Conservation (phyloP, 2,797 vertebrate genomes). For the Anisognathus igniventris region DNA sequence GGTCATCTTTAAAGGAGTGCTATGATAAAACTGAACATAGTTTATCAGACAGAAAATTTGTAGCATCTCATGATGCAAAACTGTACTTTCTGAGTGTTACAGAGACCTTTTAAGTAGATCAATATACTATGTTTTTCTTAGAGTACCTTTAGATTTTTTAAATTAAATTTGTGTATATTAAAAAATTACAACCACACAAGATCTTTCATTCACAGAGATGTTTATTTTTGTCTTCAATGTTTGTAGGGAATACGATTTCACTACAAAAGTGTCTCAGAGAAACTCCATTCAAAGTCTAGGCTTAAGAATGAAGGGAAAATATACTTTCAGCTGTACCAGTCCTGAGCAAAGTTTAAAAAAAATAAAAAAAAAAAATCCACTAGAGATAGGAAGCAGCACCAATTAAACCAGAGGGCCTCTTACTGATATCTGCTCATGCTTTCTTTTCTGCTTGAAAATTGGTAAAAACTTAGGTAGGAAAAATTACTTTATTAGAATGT, state of each 20-base stretch:
- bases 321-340: slow-evolving; percentile 67
- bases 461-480: slow-evolving; percentile 34
- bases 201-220: slow-evolving; percentile 46
- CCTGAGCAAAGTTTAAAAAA: slow-evolving; percentile 62
- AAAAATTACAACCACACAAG: slow-evolving; percentile 52
- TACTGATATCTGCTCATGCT: slow-evolving; percentile 28
- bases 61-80: background rate
- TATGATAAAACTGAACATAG: background rate
- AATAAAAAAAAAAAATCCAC: slow-evolving; percentile 1
- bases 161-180: background rate
- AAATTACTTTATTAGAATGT: background rate
- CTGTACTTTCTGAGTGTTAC: background rate
- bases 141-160: background rate
- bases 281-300: slow-evolving; percentile 67
- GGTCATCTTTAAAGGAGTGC: background rate
- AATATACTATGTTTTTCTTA: background rate
- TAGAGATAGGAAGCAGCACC: slow-evolving; percentile 61
- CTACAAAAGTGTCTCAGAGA: slow-evolving; percentile 69
- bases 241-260: slow-evolving; percentile 63
- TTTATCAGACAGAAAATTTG: background rate
- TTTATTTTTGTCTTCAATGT: slow-evolving; percentile 64
- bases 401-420: slow-evolving; percentile 53
- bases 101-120: background rate
- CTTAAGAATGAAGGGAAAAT: slow-evolving; percentile 66
- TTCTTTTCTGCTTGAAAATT: slow-evolving; percentile 50